A percentile compares a stretch with the other conserved stretches of the same genome.
phyloP scores from a whole-genome alignment of 1,140 invertebrate species.

The Hyposmocoma kahamanoa region DNA sequence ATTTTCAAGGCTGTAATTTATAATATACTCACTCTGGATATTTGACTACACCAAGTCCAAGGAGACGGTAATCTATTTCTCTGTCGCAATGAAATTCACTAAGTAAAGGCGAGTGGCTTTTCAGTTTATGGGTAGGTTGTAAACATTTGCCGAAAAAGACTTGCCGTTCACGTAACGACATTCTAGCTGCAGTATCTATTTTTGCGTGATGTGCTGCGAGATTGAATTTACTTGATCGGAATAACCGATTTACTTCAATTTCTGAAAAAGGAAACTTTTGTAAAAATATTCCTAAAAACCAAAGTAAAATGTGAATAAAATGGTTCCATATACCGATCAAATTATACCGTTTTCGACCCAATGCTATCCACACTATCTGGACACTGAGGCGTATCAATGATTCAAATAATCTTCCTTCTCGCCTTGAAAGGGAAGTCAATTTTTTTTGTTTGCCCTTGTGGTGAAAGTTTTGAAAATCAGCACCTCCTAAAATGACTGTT shows the following conservation, averaged over 20 bases:
- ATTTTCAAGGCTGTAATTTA: no score
- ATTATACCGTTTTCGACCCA: slow-evolving; percentile 70
- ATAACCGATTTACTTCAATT: not conserved
- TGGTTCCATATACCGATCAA: slow-evolving; percentile 54
- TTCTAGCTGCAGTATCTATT: not conserved
- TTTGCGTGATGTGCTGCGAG: not conserved
- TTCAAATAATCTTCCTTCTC: slow-evolving; percentile 74
- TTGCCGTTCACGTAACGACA: not conserved
- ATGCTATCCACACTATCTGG: slow-evolving; percentile 75
- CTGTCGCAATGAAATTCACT: not conserved
- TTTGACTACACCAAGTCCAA: not conserved
- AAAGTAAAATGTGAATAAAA: not conserved
- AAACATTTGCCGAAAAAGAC: not conserved
- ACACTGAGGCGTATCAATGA: slow-evolving; percentile 67
- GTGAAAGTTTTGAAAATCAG: slow-evolving; percentile 62
- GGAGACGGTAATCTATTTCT: not conserved
- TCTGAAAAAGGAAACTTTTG: not conserved
- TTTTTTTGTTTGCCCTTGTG: slow-evolving; percentile 66
- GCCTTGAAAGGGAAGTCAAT: slow-evolving; percentile 65
- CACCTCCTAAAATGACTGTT: no score
- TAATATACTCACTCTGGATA: not conserved
- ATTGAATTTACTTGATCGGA: not conserved
- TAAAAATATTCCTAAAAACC: not conserved
- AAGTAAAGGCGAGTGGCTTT: not conserved
- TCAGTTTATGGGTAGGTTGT: not conserved